Percentiles rank a stretch among this genome's conserved stretches.
Evolutionary conservation across 2,888 invertebrate genomes (phyloP).

Genomic region (Heliothis peltigera): DNA sequence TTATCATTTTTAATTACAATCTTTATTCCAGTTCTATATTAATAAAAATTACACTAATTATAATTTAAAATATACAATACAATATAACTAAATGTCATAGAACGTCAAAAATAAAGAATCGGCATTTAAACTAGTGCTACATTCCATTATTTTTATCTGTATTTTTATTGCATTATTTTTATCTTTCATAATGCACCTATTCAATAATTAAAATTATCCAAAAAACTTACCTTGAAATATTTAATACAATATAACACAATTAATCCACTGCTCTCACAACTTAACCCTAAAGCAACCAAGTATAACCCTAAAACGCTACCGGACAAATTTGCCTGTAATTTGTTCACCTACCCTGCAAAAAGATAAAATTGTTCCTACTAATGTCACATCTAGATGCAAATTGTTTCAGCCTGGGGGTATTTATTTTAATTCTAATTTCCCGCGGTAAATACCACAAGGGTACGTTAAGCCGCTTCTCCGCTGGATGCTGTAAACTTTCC

Average conservation of each 20-base stretch:
- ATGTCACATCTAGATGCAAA: conserved; percentile 90
- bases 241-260: conserved; percentile 30
- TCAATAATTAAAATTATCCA: too few species aligned
- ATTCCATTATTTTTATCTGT: too few species aligned
- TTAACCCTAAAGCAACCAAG: conserved; percentile 56
- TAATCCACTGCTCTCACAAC: conserved; percentile 43
- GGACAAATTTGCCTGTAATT: conserved; percentile 62
- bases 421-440: conserved; percentile 86
- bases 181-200: too few species aligned
- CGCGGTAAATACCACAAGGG: conserved; percentile 86
- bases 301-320: conserved; percentile 58
- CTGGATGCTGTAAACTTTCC: conserved; percentile 59
- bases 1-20: too few species aligned
- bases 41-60: too few species aligned
- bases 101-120: too few species aligned
- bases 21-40: too few species aligned
- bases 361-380: conserved; percentile 79
- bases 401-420: conserved; percentile 83
- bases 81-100: too few species aligned
- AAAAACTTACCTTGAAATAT: conserved; percentile 22
- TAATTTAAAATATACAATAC: too few species aligned
- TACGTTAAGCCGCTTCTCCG: conserved; percentile 64
- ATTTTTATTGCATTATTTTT: too few species aligned
- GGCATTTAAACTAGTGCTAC: too few species aligned
- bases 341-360: conserved; percentile 69